phyloP scores from a whole-genome alignment of 35 echinoderm and acorn worm genomes.

The Apostichopus californicus region DNA sequence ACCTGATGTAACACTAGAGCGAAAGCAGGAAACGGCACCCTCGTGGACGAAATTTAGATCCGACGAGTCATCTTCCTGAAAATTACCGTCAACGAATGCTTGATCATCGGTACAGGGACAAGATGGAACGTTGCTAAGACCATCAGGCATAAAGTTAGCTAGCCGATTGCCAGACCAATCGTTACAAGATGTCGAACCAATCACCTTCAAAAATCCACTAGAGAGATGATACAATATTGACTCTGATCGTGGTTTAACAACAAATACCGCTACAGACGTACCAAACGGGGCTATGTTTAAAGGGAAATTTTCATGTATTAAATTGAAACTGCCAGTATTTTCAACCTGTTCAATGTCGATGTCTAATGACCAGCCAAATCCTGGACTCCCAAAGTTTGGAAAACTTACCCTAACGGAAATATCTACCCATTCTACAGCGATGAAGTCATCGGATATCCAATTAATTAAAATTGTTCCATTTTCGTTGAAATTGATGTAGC shows the following conservation, averaged over 20 bases:
- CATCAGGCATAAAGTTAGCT: background rate
- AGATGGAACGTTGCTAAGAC: background rate
- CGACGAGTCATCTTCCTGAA: background rate
- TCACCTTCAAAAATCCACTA: background rate
- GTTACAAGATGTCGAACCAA: background rate
- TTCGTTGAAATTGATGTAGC: background rate
- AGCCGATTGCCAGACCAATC: background rate
- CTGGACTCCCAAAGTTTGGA: background rate
- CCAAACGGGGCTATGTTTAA: background rate
- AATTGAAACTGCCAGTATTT: background rate
- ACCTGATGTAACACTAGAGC: background rate
- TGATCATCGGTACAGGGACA: conserved; percentile 21
- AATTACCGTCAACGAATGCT: conserved; percentile 19
- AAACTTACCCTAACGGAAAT: background rate
- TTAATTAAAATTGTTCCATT: background rate
- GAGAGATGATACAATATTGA: background rate
- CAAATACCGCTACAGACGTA: background rate
- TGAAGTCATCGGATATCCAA: background rate
- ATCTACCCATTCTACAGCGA: background rate
- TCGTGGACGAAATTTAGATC: background rate
- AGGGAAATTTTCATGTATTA: background rate
- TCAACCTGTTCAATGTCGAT: background rate
- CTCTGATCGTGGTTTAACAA: background rate
- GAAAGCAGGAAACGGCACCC: background rate
- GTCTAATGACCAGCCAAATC: background rate